Conservation (phyloP, 2,797 vertebrate genomes). For the Cottoperca gobio region DNA sequence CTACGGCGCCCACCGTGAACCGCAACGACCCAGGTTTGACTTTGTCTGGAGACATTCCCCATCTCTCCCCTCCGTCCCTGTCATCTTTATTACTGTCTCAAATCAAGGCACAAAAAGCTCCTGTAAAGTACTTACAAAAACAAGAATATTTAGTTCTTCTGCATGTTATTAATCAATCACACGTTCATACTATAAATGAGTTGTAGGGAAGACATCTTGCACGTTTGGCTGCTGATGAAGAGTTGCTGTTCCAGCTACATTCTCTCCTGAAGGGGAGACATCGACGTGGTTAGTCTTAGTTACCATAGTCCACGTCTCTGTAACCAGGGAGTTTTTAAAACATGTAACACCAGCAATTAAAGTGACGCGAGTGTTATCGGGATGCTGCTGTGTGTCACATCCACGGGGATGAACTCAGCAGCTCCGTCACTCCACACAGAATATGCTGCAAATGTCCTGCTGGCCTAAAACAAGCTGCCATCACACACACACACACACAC, state of each 20-base stretch:
- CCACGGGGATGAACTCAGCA: slow-evolving; percentile 20
- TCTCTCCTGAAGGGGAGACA: neutral
- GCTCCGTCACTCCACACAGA: slow-evolving; percentile 8
- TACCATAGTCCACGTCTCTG: neutral
- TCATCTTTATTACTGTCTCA: neutral
- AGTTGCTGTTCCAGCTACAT: too few species aligned
- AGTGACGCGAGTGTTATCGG: neutral
- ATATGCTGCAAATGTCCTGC: slow-evolving; percentile 1
- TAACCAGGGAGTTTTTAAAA: slow-evolving; percentile 17
- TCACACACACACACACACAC: neutral
- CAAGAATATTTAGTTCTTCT: neutral
- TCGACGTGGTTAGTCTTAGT: neutral
- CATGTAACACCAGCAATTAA: slow-evolving; percentile 18
- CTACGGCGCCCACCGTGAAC: neutral
- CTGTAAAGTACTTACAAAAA: neutral
- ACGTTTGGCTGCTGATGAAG: too few species aligned
- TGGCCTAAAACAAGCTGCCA: neutral
- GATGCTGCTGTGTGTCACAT: slow-evolving; percentile 13
- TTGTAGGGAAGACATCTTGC: neutral
- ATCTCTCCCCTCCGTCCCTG: neutral
- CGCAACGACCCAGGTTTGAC: neutral
- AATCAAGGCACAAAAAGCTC: neutral
- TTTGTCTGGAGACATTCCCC: neutral
- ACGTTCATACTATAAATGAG: neutral
- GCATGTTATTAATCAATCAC: neutral